These are phyloP conservation scores for Dipus sagitta DNA, from an alignment of 2,797 vertebrate genomes.

Conservation along the genomic window DNA sequence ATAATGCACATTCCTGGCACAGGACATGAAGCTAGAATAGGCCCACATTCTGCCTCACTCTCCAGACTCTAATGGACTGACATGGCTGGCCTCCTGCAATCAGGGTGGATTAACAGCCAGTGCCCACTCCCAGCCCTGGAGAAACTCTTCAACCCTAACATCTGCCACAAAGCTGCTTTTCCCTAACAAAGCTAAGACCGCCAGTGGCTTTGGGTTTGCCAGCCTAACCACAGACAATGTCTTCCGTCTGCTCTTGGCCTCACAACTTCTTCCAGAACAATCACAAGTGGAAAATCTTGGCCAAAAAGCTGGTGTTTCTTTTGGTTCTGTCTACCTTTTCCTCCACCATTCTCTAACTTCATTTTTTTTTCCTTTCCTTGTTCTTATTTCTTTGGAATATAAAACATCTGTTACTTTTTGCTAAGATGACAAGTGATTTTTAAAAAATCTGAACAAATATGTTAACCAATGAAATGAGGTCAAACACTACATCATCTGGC, in stretches of 20 bases:
- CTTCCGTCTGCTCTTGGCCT: background rate
- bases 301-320: background rate
- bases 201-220: background rate
- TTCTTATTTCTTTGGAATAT: background rate
- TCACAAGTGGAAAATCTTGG: background rate
- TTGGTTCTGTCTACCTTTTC: background rate
- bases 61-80: background rate
- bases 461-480: background rate
- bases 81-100: background rate
- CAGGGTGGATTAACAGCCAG: background rate
- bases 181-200: background rate
- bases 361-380: background rate
- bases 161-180: background rate
- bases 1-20: background rate
- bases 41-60: background rate
- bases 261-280: accelerated
- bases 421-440: background rate
- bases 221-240: background rate
- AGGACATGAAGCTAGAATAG: accelerated
- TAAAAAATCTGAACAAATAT: background rate
- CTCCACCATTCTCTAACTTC: background rate
- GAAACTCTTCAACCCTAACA: background rate
- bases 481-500: background rate
- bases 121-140: background rate
- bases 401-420: background rate